These are phyloP conservation scores for Sinonovacula constricta DNA, from an alignment of 1,140 invertebrate genomes.

Conservation along the genomic window DNA sequence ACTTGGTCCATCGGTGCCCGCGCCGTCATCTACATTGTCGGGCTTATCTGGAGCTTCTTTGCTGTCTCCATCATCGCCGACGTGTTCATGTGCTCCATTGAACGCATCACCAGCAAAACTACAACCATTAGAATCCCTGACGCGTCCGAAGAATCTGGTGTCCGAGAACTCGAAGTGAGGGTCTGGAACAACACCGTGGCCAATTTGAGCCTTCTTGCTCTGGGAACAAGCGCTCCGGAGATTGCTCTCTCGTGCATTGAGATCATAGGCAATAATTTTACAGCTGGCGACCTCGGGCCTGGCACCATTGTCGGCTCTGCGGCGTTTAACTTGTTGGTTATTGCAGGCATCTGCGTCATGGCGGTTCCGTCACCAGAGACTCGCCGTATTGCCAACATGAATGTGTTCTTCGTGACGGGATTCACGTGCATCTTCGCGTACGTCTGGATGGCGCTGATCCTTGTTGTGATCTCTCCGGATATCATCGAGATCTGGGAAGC, in stretches of 20 bases:
- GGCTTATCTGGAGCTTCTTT: conserved; percentile 81
- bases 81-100: conserved; percentile 84
- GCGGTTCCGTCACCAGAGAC: conserved; percentile 81
- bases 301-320: conserved; percentile 86
- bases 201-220: conserved; percentile 84
- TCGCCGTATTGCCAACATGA: conserved; percentile 80
- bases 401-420: conserved; percentile 82
- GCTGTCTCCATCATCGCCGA: conserved; percentile 83
- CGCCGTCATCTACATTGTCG: conserved; percentile 81
- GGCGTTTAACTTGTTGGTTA: conserved; percentile 84
- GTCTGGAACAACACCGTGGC: conserved; percentile 86
- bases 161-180: conserved; percentile 69
- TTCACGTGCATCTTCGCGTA: conserved; percentile 83
- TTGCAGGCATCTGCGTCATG: conserved; percentile 82
- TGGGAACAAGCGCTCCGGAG: conserved; percentile 84
- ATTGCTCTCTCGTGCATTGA: conserved; percentile 84
- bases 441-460: conserved; percentile 83
- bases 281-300: conserved; percentile 83
- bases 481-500: conserved; percentile 83
- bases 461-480: conserved; percentile 79
- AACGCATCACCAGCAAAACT: conserved; percentile 84
- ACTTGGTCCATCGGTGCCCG: conserved; percentile 79
- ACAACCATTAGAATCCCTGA: conserved; percentile 79
- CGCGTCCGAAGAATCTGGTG: conserved; percentile 59
- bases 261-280: conserved; percentile 81